Percentiles rank a stretch among this genome's conserved stretches.
Conservation (phyloP, 2,797 vertebrate species). For the Eidolon dupreanum region DNA sequence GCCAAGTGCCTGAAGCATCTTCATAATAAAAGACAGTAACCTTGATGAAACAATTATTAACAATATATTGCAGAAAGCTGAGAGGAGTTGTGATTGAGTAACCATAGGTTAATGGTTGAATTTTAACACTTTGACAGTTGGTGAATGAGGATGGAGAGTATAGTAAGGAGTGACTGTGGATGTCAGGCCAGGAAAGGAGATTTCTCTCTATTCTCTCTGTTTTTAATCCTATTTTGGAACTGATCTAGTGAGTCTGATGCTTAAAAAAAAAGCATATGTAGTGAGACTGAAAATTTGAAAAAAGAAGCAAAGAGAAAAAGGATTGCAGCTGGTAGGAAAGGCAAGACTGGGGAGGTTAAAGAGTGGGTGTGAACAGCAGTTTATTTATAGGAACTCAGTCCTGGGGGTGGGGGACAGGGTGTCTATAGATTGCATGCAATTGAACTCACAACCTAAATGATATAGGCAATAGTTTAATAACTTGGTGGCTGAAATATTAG, state of each 20-base stretch:
- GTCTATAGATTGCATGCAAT: constrained; percentile 82
- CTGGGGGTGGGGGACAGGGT: constrained; percentile 69
- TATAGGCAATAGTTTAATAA: constrained; percentile 81
- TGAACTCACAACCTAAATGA: constrained; percentile 83
- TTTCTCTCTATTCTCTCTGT: constrained; percentile 82
- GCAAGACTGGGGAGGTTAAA: constrained; percentile 80
- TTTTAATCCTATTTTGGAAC: constrained; percentile 80
- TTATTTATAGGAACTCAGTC: constrained; percentile 84
- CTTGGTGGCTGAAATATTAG: constrained; percentile 83
- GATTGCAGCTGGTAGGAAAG: constrained; percentile 82
- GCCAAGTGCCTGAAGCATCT: constrained; percentile 88
- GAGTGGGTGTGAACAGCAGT: constrained; percentile 84
- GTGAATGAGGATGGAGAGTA: constrained; percentile 75
- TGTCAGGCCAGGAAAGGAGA: constrained; percentile 74
- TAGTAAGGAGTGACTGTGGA: constrained; percentile 77
- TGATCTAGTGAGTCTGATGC: constrained; percentile 80
- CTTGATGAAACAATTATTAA: constrained; percentile 90
- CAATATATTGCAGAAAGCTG: constrained; percentile 87
- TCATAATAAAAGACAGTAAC: constrained; percentile 88
- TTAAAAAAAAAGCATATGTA: constrained; percentile 77
- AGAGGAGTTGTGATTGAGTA: constrained; percentile 86
- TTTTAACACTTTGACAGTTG: constrained; percentile 87
- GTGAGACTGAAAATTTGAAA: constrained; percentile 77
- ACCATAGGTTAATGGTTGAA: constrained; percentile 85
- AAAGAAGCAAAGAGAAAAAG: constrained; percentile 77